Evolutionary conservation across 2,888 invertebrate species (phyloP).

Genomic region (Siphlonurus alternatus): DNA sequence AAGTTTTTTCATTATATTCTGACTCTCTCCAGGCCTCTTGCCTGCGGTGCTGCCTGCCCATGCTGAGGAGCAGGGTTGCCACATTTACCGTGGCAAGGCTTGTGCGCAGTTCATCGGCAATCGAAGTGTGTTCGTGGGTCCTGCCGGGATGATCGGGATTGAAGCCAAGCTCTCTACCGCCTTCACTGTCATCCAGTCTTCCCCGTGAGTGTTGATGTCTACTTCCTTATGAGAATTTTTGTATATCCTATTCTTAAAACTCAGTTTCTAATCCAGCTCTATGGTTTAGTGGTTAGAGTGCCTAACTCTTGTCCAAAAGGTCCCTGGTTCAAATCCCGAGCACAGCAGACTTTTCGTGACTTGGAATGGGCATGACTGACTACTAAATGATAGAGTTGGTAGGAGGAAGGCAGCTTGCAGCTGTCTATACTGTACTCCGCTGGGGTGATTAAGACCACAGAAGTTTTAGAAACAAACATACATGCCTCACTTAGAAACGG

Average conservation of each 20-base stretch:
- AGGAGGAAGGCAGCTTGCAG: no score
- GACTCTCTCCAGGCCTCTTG: background rate
- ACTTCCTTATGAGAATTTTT: constrained; percentile 3
- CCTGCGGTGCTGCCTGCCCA: background rate
- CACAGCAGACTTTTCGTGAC: no score
- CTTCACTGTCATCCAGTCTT: constrained; percentile 69
- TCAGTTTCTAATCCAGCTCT: background rate
- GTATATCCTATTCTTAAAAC: background rate
- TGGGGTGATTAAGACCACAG: no score
- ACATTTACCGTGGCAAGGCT: constrained; percentile 64
- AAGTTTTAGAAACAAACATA: background rate
- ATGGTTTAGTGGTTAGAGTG: no score
- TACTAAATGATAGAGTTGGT: no score
- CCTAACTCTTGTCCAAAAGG: no score
- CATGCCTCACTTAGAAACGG: no score
- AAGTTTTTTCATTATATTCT: no score
- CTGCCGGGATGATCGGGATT: constrained; percentile 54
- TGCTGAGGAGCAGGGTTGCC: constrained; percentile 32
- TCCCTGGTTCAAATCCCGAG: no score
- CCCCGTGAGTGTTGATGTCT: constrained; percentile 53
- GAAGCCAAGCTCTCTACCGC: constrained; percentile 72
- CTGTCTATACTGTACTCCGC: no score
- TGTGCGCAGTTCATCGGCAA: constrained; percentile 65
- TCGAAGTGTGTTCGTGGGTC: constrained; percentile 63
- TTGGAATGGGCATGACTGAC: no score